Evolutionary conservation across 2,113 vertebrate species (phyloP).

Genomic region (Leucopsar rothschildi): DNA sequence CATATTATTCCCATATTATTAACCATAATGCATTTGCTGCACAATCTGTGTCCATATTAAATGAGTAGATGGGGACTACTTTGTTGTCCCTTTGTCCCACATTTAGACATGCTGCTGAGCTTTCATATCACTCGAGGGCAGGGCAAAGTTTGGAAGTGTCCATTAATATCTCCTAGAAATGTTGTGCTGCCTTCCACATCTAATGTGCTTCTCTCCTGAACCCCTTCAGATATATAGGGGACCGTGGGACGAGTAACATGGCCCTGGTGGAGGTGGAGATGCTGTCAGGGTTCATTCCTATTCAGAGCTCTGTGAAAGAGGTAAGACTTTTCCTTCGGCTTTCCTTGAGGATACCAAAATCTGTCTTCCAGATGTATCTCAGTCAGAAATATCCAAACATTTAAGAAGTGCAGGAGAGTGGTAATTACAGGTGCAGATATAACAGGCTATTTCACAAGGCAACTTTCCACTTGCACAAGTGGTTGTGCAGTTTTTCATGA

Average conservation of each 20-base stretch:
- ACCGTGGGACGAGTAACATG: slow-evolving; percentile 31
- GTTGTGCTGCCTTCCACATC: background rate
- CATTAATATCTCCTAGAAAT: background rate
- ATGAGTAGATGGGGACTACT: fast-evolving
- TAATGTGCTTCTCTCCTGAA: background rate
- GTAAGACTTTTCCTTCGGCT: background rate
- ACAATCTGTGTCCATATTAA: background rate
- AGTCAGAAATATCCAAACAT: background rate
- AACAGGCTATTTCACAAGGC: background rate
- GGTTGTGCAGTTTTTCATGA: background rate
- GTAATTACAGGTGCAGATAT: background rate
- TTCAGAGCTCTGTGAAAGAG: background rate
- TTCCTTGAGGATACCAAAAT: background rate
- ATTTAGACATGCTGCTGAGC: background rate
- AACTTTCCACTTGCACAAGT: background rate
- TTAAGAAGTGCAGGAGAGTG: background rate
- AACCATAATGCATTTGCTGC: background rate
- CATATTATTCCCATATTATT: background rate
- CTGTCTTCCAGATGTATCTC: background rate
- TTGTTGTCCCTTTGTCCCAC: background rate
- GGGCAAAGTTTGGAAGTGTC: background rate
- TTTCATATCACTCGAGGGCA: background rate
- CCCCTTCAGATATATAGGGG: background rate
- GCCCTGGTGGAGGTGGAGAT: slow-evolving; percentile 27
- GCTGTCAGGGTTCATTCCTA: slow-evolving; percentile 38